Base-by-base conservation (phyloP, 2,113 vertebrate species). In the Pelobates fuscus region DNA sequence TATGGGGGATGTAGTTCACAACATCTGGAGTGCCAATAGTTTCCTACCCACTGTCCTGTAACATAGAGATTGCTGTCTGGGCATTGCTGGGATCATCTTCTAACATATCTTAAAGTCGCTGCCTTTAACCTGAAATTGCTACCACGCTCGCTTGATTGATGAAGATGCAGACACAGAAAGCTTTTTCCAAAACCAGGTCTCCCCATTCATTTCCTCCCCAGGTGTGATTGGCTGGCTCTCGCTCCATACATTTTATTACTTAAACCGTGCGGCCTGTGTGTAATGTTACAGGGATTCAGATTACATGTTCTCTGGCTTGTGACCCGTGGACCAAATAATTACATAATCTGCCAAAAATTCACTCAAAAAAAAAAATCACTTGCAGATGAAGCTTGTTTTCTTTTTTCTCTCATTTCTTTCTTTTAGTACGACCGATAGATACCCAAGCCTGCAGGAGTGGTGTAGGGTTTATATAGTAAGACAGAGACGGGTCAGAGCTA, bases 341-440 rank as follows among this genome's bases (percentile, higher is more conserved):
- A 73, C 70, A 64, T 64, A 73, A 73, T 73, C 70, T 55, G 25
- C 55, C 63, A 76, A 67, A 67, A 67, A 76, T 67, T 46, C 65
- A 20, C 14, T 5, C 32, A 46, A 49, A 76, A 67, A 76, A 24
- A 46, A 49, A 76, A 67, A 76, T 66, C 2, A 60, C 52, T 66
- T 66, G 63, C 52, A 67, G 65, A 29, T 67, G 63, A 76, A 8
- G 52, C 25, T 23, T 25, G 21, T 57, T 70, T 70, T 30, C 54
- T 68, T 17, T 49, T 49, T 18, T 49, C 15, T 46, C 17, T 49
- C 44, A 15, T 32, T 32, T 32, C 30, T 32, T 32, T 32, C 30
- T 32, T 32, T 32, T 32, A 32, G 10, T 32, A 32, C 30, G n/a
- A n/a, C n/a, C n/a, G n/a, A n/a, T n/a, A n/a, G n/a, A n/a, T n/a